Conservation (phyloP, 1,140 invertebrate species). For the Maconellicoccus hirsutus region DNA sequence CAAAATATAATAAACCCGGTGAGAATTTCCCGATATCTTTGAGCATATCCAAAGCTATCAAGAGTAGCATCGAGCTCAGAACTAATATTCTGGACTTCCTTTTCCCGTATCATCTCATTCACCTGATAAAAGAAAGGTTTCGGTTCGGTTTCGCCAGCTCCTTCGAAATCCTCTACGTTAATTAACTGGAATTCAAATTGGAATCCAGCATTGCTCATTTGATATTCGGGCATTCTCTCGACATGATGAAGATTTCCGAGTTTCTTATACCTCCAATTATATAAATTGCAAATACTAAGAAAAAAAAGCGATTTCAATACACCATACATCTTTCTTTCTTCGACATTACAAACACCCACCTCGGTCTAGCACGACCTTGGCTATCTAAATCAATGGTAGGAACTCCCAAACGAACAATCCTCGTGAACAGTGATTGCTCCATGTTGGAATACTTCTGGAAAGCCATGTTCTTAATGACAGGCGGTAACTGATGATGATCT, state of each 20-base stretch:
- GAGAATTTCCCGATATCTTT: conserved; percentile 19
- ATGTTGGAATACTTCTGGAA: conserved; percentile 99
- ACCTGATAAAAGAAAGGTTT: conserved; percentile 97
- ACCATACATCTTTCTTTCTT: background rate
- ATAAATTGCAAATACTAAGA: conserved; percentile 78
- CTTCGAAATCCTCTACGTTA: conserved; percentile 95
- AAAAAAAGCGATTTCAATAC: too few relatives aligned
- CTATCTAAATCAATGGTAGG: conserved; percentile 95
- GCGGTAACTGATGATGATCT: conserved; percentile 97
- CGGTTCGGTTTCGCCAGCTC: conserved; percentile 91
- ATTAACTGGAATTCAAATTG: conserved; percentile 89
- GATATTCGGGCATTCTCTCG: conserved; percentile 66
- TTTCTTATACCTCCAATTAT: conserved; percentile 96
- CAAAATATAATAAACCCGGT: too few relatives aligned
- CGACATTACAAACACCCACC: conserved; percentile 38
- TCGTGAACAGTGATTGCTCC: conserved; percentile 96
- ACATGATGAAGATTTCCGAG: conserved; percentile 88
- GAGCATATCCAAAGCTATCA: conserved; percentile 1
- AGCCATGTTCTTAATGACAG: conserved; percentile 99
- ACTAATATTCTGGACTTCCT: too few relatives aligned
- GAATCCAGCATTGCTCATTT: conserved; percentile 83
- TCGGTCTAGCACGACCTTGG: conserved; percentile 85
- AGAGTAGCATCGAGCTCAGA: too few relatives aligned
- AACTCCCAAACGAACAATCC: conserved; percentile 90
- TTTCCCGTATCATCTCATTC: conserved; percentile 22